Evolutionary conservation across 2,888 invertebrate species (phyloP), one percentile per base, ranked within the genome.

Genomic region (Lasioglossum calceatum): DNA sequence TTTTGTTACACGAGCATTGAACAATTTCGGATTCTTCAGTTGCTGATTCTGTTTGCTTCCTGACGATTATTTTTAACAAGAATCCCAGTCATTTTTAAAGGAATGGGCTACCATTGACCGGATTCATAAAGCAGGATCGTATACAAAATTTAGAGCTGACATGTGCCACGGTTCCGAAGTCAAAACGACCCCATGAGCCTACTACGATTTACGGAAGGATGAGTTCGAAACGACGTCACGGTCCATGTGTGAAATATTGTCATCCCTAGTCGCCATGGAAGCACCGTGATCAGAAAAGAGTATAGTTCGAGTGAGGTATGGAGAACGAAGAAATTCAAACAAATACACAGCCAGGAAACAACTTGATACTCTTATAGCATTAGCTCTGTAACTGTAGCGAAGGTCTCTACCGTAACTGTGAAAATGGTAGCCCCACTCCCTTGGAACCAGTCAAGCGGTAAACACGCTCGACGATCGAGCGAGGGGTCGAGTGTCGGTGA

Each of bases 111-210:
- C 4, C 61, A 4, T 27, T 27, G 27, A 27, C 27, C 27, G 1
- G 61, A 14, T 61, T 27, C 61, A 64, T 64, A 64, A 64, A 64
- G 32, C 64, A 32, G 19, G 16, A 32, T 32, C 32, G 32, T 64
- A 64, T 5, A 64, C 27, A 32, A 64, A 64, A 64, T 64, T 64
- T 64, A 32, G 32, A 19, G 32, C 16, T 32, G 64, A 32, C 64
- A 64, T 64, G 32, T 64, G 64, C 64, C 64, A 64, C 16, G 32
- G 64, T 64, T 14, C 64, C 19, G 64, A 64, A 64, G 64, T 64
- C 19, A 32, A 64, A 64, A 64, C 64, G 64, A 64, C 64, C 61
- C 64, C 64, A 64, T 32, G 32, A 64, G 64, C 32, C 16, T 36
- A 64, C 32, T 64, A 64, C 16, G 16, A 64, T 64, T 64, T 64